Percentiles rank a stretch among this genome's conserved stretches.
phyloP scores from a whole-genome alignment of 2,113 vertebrate species.

The Neomonachus schauinslandi region DNA sequence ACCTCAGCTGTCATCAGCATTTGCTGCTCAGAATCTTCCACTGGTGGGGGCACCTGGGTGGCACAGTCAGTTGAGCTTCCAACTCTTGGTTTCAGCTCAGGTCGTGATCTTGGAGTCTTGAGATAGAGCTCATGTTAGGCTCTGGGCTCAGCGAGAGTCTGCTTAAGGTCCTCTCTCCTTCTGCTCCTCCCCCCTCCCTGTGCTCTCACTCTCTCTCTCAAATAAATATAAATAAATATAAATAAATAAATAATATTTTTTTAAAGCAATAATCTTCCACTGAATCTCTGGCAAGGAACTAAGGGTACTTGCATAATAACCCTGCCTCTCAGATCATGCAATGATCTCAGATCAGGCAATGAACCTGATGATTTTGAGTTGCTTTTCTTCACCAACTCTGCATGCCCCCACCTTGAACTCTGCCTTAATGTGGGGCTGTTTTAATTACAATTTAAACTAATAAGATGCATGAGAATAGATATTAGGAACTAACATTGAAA shows the following conservation, averaged over 20 bases:
- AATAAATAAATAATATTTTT: too few species aligned
- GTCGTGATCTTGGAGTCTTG: background rate
- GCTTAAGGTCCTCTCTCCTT: background rate
- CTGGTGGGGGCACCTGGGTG: background rate
- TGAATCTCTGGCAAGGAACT: conserved; percentile 48
- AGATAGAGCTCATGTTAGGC: background rate
- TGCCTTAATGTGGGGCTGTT: background rate
- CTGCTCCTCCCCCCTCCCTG: background rate
- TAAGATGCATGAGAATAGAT: conserved; percentile 53
- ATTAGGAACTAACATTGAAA: conserved; percentile 56
- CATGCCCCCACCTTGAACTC: conserved; percentile 40
- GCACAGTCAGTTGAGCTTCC: background rate
- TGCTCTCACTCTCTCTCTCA: background rate
- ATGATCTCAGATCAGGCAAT: conserved; percentile 52
- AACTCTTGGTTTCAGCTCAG: background rate
- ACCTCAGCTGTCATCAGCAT: conserved; percentile 56
- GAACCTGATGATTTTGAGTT: conserved; percentile 54
- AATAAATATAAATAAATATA: background rate
- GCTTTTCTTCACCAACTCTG: background rate
- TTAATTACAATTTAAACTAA: conserved; percentile 54
- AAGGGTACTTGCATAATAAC: conserved; percentile 53
- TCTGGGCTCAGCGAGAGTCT: background rate
- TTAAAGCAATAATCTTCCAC: background rate
- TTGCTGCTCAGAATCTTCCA: conserved; percentile 44
- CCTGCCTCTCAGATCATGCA: conserved; percentile 53